These are phyloP conservation scores for Eupithecia vulgata DNA, from an alignment of 2,888 invertebrate genomes.

Conservation along the genomic window DNA sequence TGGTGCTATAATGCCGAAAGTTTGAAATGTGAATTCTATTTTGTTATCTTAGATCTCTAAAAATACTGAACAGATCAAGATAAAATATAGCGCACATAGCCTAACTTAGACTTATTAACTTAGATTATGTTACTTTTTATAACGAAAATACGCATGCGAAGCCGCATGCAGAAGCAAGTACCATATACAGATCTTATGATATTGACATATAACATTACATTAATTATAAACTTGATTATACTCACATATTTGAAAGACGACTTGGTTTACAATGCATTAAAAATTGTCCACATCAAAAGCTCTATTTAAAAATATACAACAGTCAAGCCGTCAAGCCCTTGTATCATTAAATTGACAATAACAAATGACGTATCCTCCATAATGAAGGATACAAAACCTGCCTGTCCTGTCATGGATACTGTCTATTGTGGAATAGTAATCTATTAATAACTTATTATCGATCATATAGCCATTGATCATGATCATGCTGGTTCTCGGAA, in stretches of 20 bases:
- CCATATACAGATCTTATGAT: too few relatives aligned
- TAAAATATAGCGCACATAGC: too few relatives aligned
- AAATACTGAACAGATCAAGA: too few relatives aligned
- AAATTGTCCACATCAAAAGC: conserved; percentile 15
- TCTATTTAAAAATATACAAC: conserved; percentile 29
- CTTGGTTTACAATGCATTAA: not conserved
- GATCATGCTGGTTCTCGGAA: conserved; percentile 9
- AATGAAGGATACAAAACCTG: conserved; percentile 37
- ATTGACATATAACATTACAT: too few relatives aligned
- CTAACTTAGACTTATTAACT: too few relatives aligned
- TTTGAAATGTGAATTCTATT: too few relatives aligned
- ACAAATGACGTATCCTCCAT: conserved; percentile 43
- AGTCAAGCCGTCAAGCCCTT: conserved; percentile 38
- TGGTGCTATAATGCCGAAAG: too few relatives aligned
- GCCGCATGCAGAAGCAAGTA: too few relatives aligned
- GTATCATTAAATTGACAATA: conserved; percentile 47
- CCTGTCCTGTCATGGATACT: conserved; percentile 35
- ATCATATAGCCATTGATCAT: conserved; percentile 28
- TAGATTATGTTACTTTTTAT: too few relatives aligned
- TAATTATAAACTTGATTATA: too few relatives aligned
- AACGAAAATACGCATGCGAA: too few relatives aligned
- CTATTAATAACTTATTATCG: conserved; percentile 31
- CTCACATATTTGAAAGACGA: not conserved
- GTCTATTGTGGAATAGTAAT: conserved; percentile 37
- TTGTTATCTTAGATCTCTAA: too few relatives aligned